These are phyloP conservation scores for Cephonodes hylas DNA, from an alignment of 2,888 invertebrate species.

Conservation along the genomic window DNA sequence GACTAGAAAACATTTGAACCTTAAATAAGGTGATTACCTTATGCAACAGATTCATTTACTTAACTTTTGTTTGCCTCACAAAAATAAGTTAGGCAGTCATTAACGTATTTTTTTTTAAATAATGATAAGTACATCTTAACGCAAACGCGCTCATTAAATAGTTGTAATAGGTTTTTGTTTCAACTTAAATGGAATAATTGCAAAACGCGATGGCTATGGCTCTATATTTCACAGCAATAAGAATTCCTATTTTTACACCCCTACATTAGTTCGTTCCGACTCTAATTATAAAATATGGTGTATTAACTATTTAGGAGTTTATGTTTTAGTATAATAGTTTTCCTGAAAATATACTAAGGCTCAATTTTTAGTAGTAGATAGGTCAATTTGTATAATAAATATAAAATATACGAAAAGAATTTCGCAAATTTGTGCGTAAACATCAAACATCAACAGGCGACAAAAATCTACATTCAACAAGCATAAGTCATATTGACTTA, in stretches of 20 bases:
- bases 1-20: too few species aligned
- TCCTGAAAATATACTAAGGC: too few species aligned
- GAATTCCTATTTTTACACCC: background rate
- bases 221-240: background rate
- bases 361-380: too few species aligned
- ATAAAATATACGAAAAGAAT: too few species aligned
- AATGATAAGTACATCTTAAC: background rate
- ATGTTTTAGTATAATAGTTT: too few species aligned
- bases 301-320: background rate
- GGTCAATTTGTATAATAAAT: too few species aligned
- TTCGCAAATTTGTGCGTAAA: too few species aligned
- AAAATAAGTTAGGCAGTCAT: background rate
- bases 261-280: background rate
- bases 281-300: background rate
- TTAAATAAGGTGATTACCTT: too few species aligned
- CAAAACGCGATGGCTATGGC: background rate
- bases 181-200: background rate
- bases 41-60: too few species aligned
- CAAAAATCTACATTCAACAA: too few species aligned
- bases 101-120: background rate
- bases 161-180: background rate
- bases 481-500: too few species aligned
- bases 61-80: background rate
- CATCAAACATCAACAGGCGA: too few species aligned
- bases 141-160: background rate